Evolutionary conservation across 2,888 invertebrate species (phyloP).

Genomic region (Aphidius colemani): DNA sequence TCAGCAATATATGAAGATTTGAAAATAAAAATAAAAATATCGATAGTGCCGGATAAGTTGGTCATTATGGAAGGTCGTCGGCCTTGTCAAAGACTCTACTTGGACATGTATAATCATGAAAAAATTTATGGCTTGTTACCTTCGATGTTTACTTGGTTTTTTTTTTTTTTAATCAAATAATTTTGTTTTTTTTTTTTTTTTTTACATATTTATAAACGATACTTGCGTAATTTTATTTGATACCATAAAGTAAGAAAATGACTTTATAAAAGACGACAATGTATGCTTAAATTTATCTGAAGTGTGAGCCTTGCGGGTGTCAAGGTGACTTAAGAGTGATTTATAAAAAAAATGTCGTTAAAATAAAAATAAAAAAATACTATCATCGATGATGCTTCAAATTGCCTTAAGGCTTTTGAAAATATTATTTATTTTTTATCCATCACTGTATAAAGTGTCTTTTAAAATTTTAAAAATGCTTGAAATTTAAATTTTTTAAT

Average conservation of each 20-base stretch:
- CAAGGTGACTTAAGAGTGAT: conserved; percentile 8
- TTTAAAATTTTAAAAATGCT: not conserved
- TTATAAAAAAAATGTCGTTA: no score
- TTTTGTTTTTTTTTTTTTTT: conserved; percentile 7
- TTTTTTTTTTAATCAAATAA: not conserved
- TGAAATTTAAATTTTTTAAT: no score
- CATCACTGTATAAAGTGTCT: not conserved
- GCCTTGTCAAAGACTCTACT: conserved; percentile 25
- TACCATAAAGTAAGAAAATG: not conserved
- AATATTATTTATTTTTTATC: not conserved
- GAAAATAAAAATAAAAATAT: conserved; percentile 24
- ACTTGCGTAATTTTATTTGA: conserved; percentile 15
- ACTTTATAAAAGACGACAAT: conserved; percentile 7
- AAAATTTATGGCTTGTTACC: conserved; percentile 26
- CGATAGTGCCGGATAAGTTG: conserved; percentile 28
- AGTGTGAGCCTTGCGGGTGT: conserved; percentile 16
- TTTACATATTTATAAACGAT: not conserved
- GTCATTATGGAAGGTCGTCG: conserved; percentile 30
- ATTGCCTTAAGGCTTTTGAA: conserved; percentile 17
- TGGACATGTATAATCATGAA: conserved; percentile 16
- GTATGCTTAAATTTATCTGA: conserved; percentile 1
- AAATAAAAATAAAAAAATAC: conserved; percentile 4
- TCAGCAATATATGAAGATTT: conserved; percentile 3
- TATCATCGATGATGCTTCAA: conserved; percentile 26
- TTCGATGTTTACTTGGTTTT: conserved; percentile 4